Conservation (phyloP, 2,797 vertebrate genomes). For the Streptopelia turtur region DNA sequence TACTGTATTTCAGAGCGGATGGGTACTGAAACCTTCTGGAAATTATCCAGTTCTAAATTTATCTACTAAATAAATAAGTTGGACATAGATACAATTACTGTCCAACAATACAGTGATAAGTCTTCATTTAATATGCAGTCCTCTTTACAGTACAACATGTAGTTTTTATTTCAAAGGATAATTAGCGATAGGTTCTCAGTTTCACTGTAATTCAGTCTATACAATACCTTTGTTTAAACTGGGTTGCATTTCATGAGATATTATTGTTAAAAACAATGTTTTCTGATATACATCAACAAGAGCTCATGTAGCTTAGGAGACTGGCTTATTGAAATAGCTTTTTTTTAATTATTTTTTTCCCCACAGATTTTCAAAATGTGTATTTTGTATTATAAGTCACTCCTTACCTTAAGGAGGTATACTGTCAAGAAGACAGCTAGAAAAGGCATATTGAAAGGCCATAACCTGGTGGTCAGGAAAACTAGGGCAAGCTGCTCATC, state of each 20-base stretch:
- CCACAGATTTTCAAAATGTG: not conserved
- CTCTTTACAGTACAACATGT: not conserved
- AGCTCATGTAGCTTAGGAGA: not conserved
- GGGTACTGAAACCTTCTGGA: constrained; percentile 8
- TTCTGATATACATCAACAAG: not conserved
- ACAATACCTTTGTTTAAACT: not conserved
- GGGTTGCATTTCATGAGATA: not conserved
- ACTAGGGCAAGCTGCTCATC: not conserved
- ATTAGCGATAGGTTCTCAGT: not conserved
- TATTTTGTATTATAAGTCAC: not conserved
- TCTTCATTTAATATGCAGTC: not conserved
- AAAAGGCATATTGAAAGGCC: not conserved
- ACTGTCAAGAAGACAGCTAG: not conserved
- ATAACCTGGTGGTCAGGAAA: not conserved
- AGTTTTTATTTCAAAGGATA: constrained; percentile 30
- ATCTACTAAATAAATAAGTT: constrained; percentile 9
- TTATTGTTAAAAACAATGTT: not conserved
- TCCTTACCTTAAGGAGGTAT: not conserved
- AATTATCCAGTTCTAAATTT: constrained; percentile 27
- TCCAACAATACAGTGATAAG: not conserved
- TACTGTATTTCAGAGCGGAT: not conserved
- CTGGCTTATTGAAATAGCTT: not conserved
- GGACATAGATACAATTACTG: not conserved
- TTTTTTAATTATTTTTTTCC: not conserved
- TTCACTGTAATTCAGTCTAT: constrained; percentile 20